Evolutionary conservation across 2,113 vertebrate genomes (phyloP).

Genomic region (Phylloscopus trochiloides): DNA sequence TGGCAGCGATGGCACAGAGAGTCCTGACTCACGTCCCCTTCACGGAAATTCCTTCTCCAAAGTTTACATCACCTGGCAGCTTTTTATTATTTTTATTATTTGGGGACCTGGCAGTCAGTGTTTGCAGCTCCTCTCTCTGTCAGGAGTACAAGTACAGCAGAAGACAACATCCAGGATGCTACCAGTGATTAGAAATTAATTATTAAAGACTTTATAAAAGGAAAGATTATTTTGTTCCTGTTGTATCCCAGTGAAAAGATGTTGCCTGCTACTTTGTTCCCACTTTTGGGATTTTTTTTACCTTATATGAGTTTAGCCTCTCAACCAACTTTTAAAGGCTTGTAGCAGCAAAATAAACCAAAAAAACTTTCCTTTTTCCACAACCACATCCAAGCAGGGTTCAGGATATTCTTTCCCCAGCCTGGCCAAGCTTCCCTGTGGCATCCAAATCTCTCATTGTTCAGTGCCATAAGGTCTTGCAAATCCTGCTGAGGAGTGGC

Average conservation of each 20-base stretch:
- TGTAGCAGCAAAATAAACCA: not conserved
- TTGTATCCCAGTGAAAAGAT: not conserved
- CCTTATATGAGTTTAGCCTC: not conserved
- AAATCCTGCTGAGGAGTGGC: not conserved
- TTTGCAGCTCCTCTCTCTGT: not conserved
- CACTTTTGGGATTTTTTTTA: not conserved
- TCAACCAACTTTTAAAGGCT: not conserved
- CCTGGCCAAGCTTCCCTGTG: not conserved
- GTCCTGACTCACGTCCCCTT: not conserved
- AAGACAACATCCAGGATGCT: not conserved
- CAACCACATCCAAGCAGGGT: not conserved
- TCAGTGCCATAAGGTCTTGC: not conserved
- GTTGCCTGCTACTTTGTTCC: not conserved
- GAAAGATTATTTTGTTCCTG: not conserved
- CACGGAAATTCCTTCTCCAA: not conserved
- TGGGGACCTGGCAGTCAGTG: not conserved
- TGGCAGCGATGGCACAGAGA: not conserved
- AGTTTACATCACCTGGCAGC: not conserved
- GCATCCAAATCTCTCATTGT: not conserved
- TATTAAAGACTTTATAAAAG: not conserved
- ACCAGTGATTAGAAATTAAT: not conserved
- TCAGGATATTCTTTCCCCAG: not conserved
- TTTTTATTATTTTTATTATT: not conserved
- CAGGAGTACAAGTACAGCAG: not conserved
- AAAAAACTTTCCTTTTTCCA: not conserved